These are phyloP conservation scores for Enteromius afrohamiltoni DNA, from an alignment of 2,797 vertebrate genomes.

Conservation along the genomic window DNA sequence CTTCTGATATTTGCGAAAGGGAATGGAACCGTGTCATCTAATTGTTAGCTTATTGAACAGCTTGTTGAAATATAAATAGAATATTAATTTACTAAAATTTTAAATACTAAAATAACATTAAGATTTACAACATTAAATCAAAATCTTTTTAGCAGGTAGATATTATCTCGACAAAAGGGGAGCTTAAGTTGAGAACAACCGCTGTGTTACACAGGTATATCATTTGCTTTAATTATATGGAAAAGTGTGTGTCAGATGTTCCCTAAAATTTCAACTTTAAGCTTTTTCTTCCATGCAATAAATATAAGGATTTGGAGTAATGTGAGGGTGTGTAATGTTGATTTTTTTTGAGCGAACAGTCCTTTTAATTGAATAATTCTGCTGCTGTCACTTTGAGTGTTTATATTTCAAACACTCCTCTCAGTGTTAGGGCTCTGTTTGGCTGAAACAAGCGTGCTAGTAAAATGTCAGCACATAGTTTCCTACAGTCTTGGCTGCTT, in stretches of 20 bases:
- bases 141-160: not conserved
- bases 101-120: not conserved
- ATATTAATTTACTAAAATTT: not conserved
- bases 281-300: not conserved
- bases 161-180: not conserved
- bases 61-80: not conserved
- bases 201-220: not conserved
- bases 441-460: slow-evolving; percentile 20
- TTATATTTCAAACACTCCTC: slow-evolving; percentile 31
- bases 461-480: slow-evolving; percentile 52
- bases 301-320: not conserved
- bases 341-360: slow-evolving; percentile 6
- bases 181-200: not conserved
- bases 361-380: slow-evolving; percentile 18
- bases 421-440: slow-evolving; percentile 43
- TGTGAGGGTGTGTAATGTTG: not conserved
- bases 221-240: not conserved
- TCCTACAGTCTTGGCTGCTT: slow-evolving; percentile 48
- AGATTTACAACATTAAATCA: not conserved
- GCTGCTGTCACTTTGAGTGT: slow-evolving; percentile 34
- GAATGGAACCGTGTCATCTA: not conserved
- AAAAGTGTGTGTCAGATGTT: not conserved
- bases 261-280: not conserved
- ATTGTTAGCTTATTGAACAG: not conserved
- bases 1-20: not conserved